phyloP scores from a whole-genome alignment of 2,113 vertebrate species.

The Sterrhoptilus dennistouni region DNA sequence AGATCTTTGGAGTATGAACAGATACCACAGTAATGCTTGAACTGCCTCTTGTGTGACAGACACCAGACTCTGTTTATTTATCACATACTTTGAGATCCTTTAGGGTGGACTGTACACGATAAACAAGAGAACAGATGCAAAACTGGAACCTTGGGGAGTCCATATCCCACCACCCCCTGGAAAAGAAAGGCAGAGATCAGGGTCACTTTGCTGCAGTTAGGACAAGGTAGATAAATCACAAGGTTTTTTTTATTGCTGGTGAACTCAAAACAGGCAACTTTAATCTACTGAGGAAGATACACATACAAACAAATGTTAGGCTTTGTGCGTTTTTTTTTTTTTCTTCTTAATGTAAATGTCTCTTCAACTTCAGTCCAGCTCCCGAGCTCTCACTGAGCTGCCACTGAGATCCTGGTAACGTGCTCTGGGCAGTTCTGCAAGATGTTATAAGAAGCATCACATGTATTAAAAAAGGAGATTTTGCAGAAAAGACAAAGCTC shows the following conservation, averaged over 20 bases:
- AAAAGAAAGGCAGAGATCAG: not conserved
- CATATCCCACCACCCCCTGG: not conserved
- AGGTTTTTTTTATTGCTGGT: constrained; percentile 71
- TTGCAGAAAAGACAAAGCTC: constrained; percentile 38
- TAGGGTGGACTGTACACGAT: not conserved
- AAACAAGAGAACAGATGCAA: not conserved
- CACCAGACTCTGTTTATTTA: not conserved
- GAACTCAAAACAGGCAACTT: constrained; percentile 76
- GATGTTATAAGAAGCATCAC: constrained; percentile 24
- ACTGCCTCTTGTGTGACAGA: not conserved
- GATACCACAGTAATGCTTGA: not conserved
- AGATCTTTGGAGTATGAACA: not conserved
- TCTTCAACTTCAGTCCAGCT: constrained; percentile 43
- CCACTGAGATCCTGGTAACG: not conserved
- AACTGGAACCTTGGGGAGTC: not conserved
- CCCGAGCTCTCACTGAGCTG: not conserved
- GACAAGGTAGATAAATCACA: constrained; percentile 63
- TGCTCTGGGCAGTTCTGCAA: constrained; percentile 32
- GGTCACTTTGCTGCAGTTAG: not conserved
- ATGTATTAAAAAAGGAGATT: constrained; percentile 13
- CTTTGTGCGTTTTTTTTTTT: constrained; percentile 61
- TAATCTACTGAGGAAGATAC: constrained; percentile 70
- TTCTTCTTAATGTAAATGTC: constrained; percentile 30
- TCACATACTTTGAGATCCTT: not conserved
- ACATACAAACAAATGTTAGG: constrained; percentile 64